Evolutionary conservation across 2,888 invertebrate genomes (phyloP).

Genomic region (Atherix ibis): DNA sequence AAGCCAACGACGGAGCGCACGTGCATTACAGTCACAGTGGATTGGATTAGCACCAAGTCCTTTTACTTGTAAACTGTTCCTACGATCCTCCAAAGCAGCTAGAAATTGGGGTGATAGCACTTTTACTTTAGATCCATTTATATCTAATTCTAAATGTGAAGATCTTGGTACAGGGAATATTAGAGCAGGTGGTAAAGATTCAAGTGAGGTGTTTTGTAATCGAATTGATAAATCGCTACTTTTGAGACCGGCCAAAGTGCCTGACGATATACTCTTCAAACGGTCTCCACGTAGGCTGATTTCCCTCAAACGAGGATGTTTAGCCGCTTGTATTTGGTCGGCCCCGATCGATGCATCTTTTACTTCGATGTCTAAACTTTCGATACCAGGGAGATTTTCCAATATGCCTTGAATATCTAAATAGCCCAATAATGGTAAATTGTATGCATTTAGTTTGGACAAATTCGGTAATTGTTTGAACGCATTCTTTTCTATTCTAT

Average conservation of each 20-base stretch:
- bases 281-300: slow-evolving; percentile 60
- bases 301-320: slow-evolving; percentile 61
- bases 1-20: slow-evolving; percentile 65
- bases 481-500: slow-evolving; percentile 66
- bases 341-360: slow-evolving; percentile 69
- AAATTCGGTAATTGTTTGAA: slow-evolving; percentile 59
- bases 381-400: slow-evolving; percentile 55
- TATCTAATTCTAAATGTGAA: slow-evolving; percentile 60
- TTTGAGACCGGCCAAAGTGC: slow-evolving; percentile 68
- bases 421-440: slow-evolving; percentile 66
- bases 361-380: slow-evolving; percentile 67
- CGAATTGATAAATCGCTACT: slow-evolving; percentile 54
- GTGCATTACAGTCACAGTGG: slow-evolving; percentile 69
- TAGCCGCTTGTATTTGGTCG: slow-evolving; percentile 62
- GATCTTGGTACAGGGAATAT: slow-evolving; percentile 80
- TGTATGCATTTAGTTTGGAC: slow-evolving; percentile 50
- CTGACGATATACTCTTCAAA: slow-evolving; percentile 62
- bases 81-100: slow-evolving; percentile 64
- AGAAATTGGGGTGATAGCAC: slow-evolving; percentile 64
- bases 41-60: slow-evolving; percentile 70
- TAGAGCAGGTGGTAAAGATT: slow-evolving; percentile 60
- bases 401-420: slow-evolving; percentile 73
- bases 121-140: slow-evolving; percentile 60
- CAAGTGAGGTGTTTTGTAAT: slow-evolving; percentile 65
- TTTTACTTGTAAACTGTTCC: slow-evolving; percentile 53